A percentile compares a stretch with the other conserved stretches of the same genome.
Conservation (phyloP, 1,140 invertebrate species). For the Drosophila takahashii region DNA sequence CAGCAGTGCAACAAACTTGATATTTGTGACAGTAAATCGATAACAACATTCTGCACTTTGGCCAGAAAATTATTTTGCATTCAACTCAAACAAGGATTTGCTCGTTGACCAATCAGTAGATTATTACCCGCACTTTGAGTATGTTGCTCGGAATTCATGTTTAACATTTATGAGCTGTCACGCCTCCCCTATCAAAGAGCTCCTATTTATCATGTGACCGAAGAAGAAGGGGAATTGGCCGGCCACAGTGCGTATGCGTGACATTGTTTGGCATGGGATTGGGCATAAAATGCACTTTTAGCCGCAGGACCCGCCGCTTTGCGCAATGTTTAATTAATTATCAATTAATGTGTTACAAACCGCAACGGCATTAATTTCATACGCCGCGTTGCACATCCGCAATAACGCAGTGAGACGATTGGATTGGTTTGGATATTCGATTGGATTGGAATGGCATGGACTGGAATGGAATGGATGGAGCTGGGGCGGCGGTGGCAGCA, state of each 20-base stretch:
- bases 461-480: conserved; percentile 3
- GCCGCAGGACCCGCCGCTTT: conserved; percentile 65
- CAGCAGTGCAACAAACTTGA: neutral
- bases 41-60: conserved; percentile 24
- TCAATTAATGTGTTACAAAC: conserved; percentile 81
- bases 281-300: conserved; percentile 58
- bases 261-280: conserved; percentile 9
- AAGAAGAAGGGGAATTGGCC: neutral
- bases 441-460: neutral
- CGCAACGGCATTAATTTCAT: conserved; percentile 78
- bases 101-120: neutral
- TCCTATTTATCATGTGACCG: conserved; percentile 7
- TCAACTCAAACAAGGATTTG: neutral
- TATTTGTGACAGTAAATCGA: conserved; percentile 2
- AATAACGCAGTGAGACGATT: conserved; percentile 36
- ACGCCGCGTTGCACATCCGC: conserved; percentile 73
- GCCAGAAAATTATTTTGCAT: conserved; percentile 3
- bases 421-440: conserved; percentile 4
- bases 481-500: neutral
- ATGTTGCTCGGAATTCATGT: conserved; percentile 24
- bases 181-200: conserved; percentile 19
- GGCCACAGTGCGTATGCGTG: conserved; percentile 37
- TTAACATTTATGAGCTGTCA: conserved; percentile 55
- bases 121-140: conserved; percentile 13
- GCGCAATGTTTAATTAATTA: conserved; percentile 81